Base-by-base conservation (phyloP, 2,797 vertebrate species). In the Aselliscus stoliczkanus region DNA sequence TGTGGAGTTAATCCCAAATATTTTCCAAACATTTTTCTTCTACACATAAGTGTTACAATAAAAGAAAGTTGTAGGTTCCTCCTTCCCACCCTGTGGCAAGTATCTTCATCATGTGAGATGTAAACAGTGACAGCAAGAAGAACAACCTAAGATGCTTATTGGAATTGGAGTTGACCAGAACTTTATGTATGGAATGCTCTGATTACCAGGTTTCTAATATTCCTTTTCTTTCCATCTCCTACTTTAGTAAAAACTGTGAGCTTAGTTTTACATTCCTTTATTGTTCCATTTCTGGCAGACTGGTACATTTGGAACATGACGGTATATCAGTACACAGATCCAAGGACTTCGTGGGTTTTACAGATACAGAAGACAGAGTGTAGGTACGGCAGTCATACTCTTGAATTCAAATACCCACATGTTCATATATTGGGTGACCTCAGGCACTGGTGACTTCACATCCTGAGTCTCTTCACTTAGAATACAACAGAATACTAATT, bases 101-200 rank as follows among this genome's bases (percentile, higher is more conserved):
- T 95, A 76, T 60, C 94, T 93, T 93, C 94, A 96, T 62, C 96
- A 58, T 82, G 21, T 79, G 79, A 96, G 75, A 37, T 93, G 73
- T 88, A 67, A 94, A 82, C 12, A 65, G 77, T 52, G 56, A 95
- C 72, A n/a, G 84, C 20, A 80, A 93, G 84, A 94, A 93, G 72
- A 83, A 27, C 58, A 93, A 34, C 77, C 88, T 95, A 52, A 73
- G 44, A 58, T 70, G 54, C 82, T 54, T 79, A 77, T 37, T 84
- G 82, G 97, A 95, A 29, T 0, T 42, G 39, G 82, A 91, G 93
- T 67, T 90, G 88, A 77, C 12, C 58, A 62, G 62, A 83, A 91
- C 34, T 88, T 75, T 42, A 79, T 2, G 10, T 62, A 37, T 91
- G 62, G 20, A 84, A 88, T 27, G 23, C 73, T 94, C 42, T 92